phyloP scores from a whole-genome alignment of 1,140 invertebrate species.

The Linepithema humile region DNA sequence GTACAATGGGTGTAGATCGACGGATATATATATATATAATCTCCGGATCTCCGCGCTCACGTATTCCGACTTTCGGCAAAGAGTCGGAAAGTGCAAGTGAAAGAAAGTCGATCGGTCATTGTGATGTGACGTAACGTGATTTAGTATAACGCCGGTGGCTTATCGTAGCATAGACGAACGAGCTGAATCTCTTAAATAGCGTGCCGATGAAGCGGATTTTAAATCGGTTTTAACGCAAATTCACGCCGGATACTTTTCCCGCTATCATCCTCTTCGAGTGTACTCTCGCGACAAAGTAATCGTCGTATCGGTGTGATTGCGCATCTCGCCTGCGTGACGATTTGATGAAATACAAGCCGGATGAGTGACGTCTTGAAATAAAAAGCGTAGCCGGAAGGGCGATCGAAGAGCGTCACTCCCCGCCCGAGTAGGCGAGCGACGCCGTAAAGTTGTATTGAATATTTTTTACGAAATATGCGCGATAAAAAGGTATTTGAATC shows the following conservation, averaged over 20 bases:
- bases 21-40: not conserved
- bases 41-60: not conserved
- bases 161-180: not conserved
- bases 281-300: not conserved
- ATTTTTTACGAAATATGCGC: constrained; percentile 32
- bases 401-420: not conserved
- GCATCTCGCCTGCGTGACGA: not conserved
- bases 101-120: not conserved
- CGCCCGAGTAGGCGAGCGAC: not conserved
- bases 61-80: not conserved
- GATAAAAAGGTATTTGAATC: not conserved
- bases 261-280: not conserved
- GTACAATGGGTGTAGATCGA: not conserved
- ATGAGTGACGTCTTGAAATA: not conserved
- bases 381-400: not conserved
- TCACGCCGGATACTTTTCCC: not conserved
- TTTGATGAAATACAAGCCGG: not conserved
- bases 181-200: constrained; percentile 16
- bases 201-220: constrained; percentile 18
- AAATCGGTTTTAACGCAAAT: not conserved
- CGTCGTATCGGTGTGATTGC: not conserved
- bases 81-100: not conserved
- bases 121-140: constrained; percentile 20
- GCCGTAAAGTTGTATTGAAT: constrained; percentile 26
- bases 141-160: not conserved